Evolutionary conservation across 1,140 invertebrate species (phyloP), one percentile per base, ranked within the genome.

Genomic region (Grapholita molesta): DNA sequence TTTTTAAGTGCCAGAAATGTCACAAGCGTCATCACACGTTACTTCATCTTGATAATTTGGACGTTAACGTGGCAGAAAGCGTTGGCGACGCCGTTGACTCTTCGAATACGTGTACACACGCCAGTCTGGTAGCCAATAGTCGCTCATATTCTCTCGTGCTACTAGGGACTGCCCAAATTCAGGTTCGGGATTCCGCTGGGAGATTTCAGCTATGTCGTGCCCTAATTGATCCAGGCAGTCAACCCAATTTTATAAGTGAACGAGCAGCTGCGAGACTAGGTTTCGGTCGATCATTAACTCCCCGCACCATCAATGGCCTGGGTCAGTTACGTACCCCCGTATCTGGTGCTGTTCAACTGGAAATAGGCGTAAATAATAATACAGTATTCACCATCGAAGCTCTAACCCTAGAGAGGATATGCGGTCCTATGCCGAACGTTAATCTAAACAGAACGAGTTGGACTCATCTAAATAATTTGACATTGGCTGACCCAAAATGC

Each of bases 191-290:
- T 71, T 48, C 74, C 0, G 67, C 30, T 15, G 77, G 74, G 3
- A 6, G 30, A 11, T 55, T 72, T 24, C 70, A 78, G 48, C 38
- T 70, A 24, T 74, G 74, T 12, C 74, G 74, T 28, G 77, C 74
- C 0, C 66, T 78, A 12, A 76, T 78, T 24, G 74, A 77, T 32
- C 74, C 72, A 24, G 77, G 73, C 21, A 78, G 73, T 64, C 71
- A 78, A 70, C 72, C 52, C 57, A 77, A 71, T 24, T 72, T 77
- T 55, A 72, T 79, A 6, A 76, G 70, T 0, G 64, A 61, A 71
- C 38, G 53, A 2, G 72, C 77, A 2, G 55, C 70, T 3, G 42
- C 71, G 11, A 67, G 67, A 7, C 66, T 79, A 28, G 64, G 69
- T 0, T 35, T 38, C 3, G n/a, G n/a, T n/a, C n/a, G n/a, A n/a